Base-by-base conservation (phyloP, 2,797 vertebrate genomes). In the Aythya fuligula region DNA sequence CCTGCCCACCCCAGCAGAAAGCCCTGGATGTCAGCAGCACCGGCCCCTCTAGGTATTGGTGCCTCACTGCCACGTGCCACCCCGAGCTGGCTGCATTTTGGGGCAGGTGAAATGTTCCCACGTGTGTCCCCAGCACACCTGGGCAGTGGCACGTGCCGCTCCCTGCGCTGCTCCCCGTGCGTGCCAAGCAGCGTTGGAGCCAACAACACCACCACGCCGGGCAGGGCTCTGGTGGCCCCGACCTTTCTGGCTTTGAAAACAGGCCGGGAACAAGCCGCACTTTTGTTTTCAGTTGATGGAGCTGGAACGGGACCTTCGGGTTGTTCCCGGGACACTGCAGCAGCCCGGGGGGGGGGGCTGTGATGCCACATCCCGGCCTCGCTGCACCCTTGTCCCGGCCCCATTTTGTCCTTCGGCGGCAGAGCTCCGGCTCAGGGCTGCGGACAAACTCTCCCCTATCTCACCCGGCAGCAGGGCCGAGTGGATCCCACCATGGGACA, bases 161-260 rank as follows among this genome's bases (percentile, higher is more conserved):
- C 54, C 30, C 30, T 27, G 0, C 2, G 0, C 27, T 5, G 13
- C 39, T 85, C 64, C 86, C 47, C 1, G 4, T 28, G 0, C 3
- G 24, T 70, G 47, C 72, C 0, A 27, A 79, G 76, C 12, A 0
- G 28, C 0, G 0, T 51, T 13, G 15, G 87, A 95, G 89, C 93
- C 95, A 95, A 89, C 93, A 91, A 89, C 13, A 72, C 87, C 30
- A 61, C 72, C 53, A 72, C 67, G 69, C 87, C 81, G 86, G 89
- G 91, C 91, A 87, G 43, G 43, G 65, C 74, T 75, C 54, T 38
- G 1, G 0, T 0, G 3, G 80, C 91, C 94, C 89, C 49, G 83
- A 94, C 92, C 93, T 70, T 83, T 51, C 73, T 39, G 85, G 64
- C 89, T 95, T 89, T 92, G 89, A 75, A 91, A 94, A 86, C 90